These are phyloP conservation scores for Petaurus breviceps DNA, from an alignment of 2,113 vertebrate species.

Conservation along the genomic window DNA sequence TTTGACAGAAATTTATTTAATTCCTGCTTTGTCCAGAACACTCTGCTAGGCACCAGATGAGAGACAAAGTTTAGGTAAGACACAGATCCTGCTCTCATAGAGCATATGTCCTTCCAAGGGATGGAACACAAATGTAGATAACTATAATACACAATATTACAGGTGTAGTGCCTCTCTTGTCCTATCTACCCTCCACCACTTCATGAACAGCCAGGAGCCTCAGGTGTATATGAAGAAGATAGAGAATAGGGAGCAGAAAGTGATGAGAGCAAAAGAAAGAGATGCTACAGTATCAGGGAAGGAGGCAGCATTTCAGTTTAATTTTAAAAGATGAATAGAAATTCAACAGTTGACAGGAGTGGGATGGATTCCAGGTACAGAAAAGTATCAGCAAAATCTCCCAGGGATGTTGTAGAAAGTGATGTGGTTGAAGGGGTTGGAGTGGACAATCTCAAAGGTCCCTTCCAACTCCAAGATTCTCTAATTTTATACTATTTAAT, in stretches of 20 bases:
- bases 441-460: neutral
- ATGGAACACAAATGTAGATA: neutral
- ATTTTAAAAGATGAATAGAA: neutral
- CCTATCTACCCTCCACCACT: neutral
- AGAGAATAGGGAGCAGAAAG: neutral
- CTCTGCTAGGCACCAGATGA: too few species aligned
- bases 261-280: neutral
- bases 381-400: neutral
- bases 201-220: neutral
- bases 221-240: neutral
- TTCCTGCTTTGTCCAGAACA: too few species aligned
- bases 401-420: neutral
- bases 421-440: neutral
- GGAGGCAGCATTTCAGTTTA: neutral
- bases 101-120: too few species aligned
- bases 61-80: too few species aligned
- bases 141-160: neutral
- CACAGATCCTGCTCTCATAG: too few species aligned
- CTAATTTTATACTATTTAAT: neutral
- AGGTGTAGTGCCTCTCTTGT: neutral
- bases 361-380: neutral
- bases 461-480: neutral
- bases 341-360: neutral
- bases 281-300: neutral
- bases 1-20: neutral